Evolutionary conservation across 2,113 vertebrate species (phyloP).

Genomic region (Phoenicopterus ruber): DNA sequence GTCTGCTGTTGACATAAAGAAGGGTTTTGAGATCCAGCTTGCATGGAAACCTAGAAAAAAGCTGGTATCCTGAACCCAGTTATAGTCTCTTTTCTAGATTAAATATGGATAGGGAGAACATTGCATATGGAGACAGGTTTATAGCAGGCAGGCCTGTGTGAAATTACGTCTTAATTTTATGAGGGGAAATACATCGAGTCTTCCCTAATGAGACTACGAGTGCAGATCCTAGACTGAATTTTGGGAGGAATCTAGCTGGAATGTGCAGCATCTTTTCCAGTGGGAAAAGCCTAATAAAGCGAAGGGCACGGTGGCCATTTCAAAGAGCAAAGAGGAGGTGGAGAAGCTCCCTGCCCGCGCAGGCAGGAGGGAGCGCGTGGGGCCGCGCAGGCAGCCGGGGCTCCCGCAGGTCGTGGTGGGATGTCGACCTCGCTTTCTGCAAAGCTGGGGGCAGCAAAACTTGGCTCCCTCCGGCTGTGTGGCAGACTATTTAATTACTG

Average conservation of each 20-base stretch:
- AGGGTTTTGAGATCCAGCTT: slow-evolving; percentile 19
- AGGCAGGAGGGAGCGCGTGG: accelerated
- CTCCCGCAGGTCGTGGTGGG: accelerated
- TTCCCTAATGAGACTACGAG: neutral
- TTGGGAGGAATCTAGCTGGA: neutral
- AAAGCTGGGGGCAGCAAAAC: neutral
- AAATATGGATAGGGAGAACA: neutral
- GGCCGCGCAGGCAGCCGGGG: accelerated
- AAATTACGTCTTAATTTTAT: neutral
- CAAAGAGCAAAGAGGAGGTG: neutral
- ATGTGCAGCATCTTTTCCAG: neutral
- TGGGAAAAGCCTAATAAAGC: neutral
- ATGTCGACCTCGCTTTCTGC: neutral
- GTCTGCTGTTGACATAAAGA: slow-evolving; percentile 26
- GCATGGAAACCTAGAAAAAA: neutral
- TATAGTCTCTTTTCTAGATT: neutral
- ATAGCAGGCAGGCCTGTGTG: neutral
- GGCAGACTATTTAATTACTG: neutral
- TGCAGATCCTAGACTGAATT: neutral
- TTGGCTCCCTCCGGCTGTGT: accelerated
- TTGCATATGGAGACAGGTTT: neutral
- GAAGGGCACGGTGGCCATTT: neutral
- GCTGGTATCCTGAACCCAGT: neutral
- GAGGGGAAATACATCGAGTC: neutral
- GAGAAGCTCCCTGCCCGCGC: accelerated